Base-by-base conservation (phyloP, 2,113 vertebrate species). In the Phaethon lepturus region DNA sequence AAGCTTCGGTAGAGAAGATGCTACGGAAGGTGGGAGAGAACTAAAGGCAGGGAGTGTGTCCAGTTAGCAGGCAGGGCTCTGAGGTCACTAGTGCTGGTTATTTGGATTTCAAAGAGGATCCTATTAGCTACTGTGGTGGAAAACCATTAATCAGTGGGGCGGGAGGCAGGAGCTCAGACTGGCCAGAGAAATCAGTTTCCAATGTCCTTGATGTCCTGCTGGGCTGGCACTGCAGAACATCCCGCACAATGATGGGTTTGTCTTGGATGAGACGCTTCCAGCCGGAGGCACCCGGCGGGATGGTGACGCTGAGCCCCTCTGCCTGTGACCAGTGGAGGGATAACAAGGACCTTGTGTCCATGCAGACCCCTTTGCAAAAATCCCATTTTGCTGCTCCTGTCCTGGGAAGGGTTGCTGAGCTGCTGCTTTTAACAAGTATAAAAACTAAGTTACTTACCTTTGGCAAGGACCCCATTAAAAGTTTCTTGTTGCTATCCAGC, bases 51-150 rank as follows among this genome's bases (percentile, higher is more conserved):
- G 63, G 75, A 83, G 63, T 88, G 52, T 0, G 72, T 93, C 72
- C 86, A 80, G 82, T 77, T 88, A 92, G 85, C 71, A 74, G 85
- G 75, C 88, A 88, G 86, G 68, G 64, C 88, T 90, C 59, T 92
- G 88, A 92, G 94, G 93, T 94, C 88, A 94, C 86, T 90, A 86
- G 87, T 80, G 72, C 90, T 80, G 92, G 86, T 91, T 82, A 94
- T 97, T 91, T 96, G 89, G 96, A 96, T 96, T 97, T 94, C 69
- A 87, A 63, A 95, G 80, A 76, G 93, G 90, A 92, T 96, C 78
- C 73, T 95, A 90, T 95, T 97, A 96, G 82, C 87, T 38, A 28
- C 71, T 91, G 87, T 90, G 74, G 55, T 9, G 0, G 78, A 94
- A 92, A 91, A 81, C 75, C 68, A 91, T 89, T 96, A 92, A 94